These are phyloP conservation scores for Bactericera cockerelli DNA, from an alignment of 1,140 invertebrate species.

Conservation along the genomic window DNA sequence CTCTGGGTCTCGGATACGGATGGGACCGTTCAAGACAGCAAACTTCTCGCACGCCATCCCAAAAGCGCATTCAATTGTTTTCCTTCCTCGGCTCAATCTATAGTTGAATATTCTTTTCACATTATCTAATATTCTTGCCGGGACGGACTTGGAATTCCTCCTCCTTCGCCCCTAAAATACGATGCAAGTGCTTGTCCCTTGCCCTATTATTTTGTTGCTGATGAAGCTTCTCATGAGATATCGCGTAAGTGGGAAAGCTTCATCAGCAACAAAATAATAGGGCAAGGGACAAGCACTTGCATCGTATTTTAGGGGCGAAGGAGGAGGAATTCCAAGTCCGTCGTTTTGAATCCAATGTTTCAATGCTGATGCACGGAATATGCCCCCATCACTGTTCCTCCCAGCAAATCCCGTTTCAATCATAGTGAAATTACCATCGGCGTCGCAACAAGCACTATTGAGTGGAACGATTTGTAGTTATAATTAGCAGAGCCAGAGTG, in stretches of 20 bases:
- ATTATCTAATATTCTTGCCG: constrained; percentile 20
- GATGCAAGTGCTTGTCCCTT: too few relatives aligned
- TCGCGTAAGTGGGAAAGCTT: constrained; percentile 24
- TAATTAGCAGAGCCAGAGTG: too few relatives aligned
- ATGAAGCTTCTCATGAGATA: constrained; percentile 25
- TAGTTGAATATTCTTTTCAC: constrained; percentile 27
- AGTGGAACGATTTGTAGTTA: too few relatives aligned
- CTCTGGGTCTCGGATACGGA: constrained; percentile 14
- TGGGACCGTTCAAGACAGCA: constrained; percentile 12
- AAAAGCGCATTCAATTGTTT: constrained; percentile 31
- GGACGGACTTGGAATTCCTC: too few relatives aligned
- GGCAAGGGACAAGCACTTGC: too few relatives aligned
- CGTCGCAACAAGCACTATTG: constrained; percentile 27
- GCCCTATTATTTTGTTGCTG: too few relatives aligned
- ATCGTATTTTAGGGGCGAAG: too few relatives aligned
- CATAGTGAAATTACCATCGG: too few relatives aligned
- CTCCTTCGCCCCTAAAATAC: too few relatives aligned
- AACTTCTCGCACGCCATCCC: constrained; percentile 24
- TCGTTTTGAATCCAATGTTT: constrained; percentile 12
- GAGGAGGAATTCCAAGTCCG: too few relatives aligned
- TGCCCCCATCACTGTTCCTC: constrained; percentile 26
- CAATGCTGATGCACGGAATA: constrained; percentile 19
- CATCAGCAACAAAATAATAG: too few relatives aligned
- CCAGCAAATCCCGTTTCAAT: too few relatives aligned
- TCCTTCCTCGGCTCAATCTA: constrained; percentile 27